Conservation (phyloP, 2,888 invertebrate genomes). For the Drosophila planitibia region DNA sequence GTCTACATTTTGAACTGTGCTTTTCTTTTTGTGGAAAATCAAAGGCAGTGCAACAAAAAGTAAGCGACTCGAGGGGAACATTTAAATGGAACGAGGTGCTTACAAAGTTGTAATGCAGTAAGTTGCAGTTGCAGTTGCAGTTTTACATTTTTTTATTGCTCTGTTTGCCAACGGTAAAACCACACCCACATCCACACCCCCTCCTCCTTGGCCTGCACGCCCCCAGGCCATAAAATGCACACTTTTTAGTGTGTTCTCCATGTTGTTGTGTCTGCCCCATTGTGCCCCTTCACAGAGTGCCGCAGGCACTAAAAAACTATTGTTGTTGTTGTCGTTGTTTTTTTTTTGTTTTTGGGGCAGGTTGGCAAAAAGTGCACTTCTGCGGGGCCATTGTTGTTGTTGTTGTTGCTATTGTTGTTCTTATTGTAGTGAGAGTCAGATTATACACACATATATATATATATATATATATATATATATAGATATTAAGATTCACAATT, state of each 20-base stretch:
- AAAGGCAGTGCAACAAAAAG: slow-evolving; percentile 28
- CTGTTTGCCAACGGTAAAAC: slow-evolving; percentile 15
- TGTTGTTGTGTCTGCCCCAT: slow-evolving; percentile 22
- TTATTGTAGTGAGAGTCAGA: slow-evolving; percentile 6
- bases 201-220: not conserved
- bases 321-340: slow-evolving; percentile 1
- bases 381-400: slow-evolving; percentile 18
- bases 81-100: slow-evolving; percentile 20
- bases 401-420: slow-evolving; percentile 1
- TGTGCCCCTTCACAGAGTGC: slow-evolving; percentile 12
- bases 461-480: not conserved
- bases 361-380: slow-evolving; percentile 45
- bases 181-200: not conserved
- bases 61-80: not conserved
- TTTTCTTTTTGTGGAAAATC: slow-evolving; percentile 33
- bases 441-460: slow-evolving; percentile 9
- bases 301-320: slow-evolving; percentile 20
- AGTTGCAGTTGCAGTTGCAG: slow-evolving; percentile 51
- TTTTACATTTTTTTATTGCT: slow-evolving; percentile 37
- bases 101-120: slow-evolving; percentile 43
- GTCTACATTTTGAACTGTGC: slow-evolving; percentile 4
- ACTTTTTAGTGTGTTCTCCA: slow-evolving; percentile 1
- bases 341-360: slow-evolving; percentile 2
- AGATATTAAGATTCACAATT: too few relatives aligned
- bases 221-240: slow-evolving; percentile 7